Evolutionary conservation across 2,888 invertebrate genomes (phyloP).

Genomic region (Sphinx pinastri): DNA sequence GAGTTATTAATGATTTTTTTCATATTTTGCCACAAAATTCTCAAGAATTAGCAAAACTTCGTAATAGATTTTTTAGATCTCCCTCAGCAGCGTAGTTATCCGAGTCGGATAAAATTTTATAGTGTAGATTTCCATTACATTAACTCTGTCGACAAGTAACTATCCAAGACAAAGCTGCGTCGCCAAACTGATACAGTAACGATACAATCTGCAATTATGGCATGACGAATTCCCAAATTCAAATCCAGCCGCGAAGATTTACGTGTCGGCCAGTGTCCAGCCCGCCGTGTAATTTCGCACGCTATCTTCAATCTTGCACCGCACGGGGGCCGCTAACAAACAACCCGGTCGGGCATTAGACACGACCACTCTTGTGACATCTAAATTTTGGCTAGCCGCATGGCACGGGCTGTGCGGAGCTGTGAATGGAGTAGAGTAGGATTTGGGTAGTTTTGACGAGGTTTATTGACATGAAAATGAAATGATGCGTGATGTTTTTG

Average conservation of each 20-base stretch:
- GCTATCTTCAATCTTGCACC: constrained; percentile 79
- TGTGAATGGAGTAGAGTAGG: constrained; percentile 46
- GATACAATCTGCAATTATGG: constrained; percentile 26
- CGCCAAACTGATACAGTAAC: not conserved
- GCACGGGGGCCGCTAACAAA: constrained; percentile 73
- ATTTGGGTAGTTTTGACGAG: too few relatives aligned
- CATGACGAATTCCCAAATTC: constrained; percentile 26
- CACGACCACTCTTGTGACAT: constrained; percentile 71
- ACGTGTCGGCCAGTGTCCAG: constrained; percentile 14
- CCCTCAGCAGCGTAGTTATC: too few relatives aligned
- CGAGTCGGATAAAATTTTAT: too few relatives aligned
- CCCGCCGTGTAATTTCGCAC: constrained; percentile 48
- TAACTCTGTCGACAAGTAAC: too few relatives aligned
- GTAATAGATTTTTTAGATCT: too few relatives aligned
- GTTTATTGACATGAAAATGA: not conserved
- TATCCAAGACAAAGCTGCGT: too few relatives aligned
- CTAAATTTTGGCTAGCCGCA: constrained; percentile 82
- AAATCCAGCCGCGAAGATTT: constrained; percentile 28
- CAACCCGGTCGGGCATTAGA: constrained; percentile 48
- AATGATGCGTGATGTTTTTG: too few relatives aligned
- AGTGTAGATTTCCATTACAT: too few relatives aligned
- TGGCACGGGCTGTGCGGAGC: constrained; percentile 41
- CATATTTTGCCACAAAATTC: too few relatives aligned
- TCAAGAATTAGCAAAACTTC: too few relatives aligned
- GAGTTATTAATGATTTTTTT: too few relatives aligned